Percentiles rank a stretch among this genome's conserved stretches.
Evolutionary conservation across 2,888 invertebrate species (phyloP).

Genomic region (Prostheceraeus crozeri): DNA sequence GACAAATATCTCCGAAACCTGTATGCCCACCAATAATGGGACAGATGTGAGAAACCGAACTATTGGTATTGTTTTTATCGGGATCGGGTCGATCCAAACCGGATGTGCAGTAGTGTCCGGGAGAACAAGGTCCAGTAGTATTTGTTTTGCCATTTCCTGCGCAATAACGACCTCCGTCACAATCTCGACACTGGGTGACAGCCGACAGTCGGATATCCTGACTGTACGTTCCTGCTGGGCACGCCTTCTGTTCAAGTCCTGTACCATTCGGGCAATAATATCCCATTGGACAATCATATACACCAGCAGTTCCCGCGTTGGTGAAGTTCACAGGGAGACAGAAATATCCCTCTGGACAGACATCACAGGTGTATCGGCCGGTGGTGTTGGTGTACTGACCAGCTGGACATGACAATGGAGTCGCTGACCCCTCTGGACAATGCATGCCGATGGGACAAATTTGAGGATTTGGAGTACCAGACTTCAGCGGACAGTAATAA

Average conservation of each 20-base stretch:
- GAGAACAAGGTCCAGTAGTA: slow-evolving; percentile 46
- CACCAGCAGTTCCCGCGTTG: background rate
- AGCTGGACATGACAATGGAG: background rate
- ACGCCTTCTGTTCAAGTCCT: slow-evolving; percentile 43
- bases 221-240: slow-evolving; percentile 50
- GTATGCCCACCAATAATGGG: slow-evolving; percentile 50
- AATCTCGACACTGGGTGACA: slow-evolving; percentile 46
- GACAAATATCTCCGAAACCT: slow-evolving; percentile 51
- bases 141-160: slow-evolving; percentile 41
- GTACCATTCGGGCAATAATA: slow-evolving; percentile 41
- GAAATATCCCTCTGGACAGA: slow-evolving; percentile 49
- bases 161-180: slow-evolving; percentile 51
- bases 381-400: slow-evolving; percentile 43
- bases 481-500: background rate
- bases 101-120: slow-evolving; percentile 51
- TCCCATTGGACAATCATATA: slow-evolving; percentile 3
- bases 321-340: slow-evolving; percentile 47
- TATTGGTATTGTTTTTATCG: too few relatives aligned
- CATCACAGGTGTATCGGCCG: slow-evolving; percentile 44
- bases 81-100: slow-evolving; percentile 49
- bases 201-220: slow-evolving; percentile 48
- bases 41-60: too few relatives aligned
- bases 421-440: slow-evolving; percentile 1
- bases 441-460: slow-evolving; percentile 5
- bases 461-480: background rate